These are phyloP conservation scores for Rhinogobius similis DNA, from an alignment of 2,113 vertebrate genomes.

Conservation along the genomic window DNA sequence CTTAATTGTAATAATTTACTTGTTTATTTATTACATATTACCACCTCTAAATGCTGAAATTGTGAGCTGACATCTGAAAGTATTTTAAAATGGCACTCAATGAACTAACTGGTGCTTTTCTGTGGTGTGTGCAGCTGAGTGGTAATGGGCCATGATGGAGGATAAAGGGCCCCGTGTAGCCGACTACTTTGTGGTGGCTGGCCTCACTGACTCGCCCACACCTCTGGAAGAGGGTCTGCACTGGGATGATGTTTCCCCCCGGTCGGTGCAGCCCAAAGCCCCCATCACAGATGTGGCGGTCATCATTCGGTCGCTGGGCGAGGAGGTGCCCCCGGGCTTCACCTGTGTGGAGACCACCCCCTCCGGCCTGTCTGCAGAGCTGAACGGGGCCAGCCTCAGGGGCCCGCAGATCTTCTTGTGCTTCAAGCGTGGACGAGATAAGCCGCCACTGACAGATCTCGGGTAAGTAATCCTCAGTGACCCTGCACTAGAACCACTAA, in stretches of 20 bases:
- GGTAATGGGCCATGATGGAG: slow-evolving; percentile 97
- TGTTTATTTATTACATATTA: too few relatives aligned
- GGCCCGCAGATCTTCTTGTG: slow-evolving; percentile 95
- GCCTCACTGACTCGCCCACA: slow-evolving; percentile 90
- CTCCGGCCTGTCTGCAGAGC: slow-evolving; percentile 92
- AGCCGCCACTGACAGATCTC: slow-evolving; percentile 95
- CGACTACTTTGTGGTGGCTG: slow-evolving; percentile 98
- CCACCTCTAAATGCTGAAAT: too few relatives aligned
- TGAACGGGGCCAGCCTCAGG: slow-evolving; percentile 93
- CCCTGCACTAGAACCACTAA: slow-evolving; percentile 61
- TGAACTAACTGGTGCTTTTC: neutral
- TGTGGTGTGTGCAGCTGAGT: slow-evolving; percentile 60
- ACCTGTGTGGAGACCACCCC: slow-evolving; percentile 91
- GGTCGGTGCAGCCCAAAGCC: slow-evolving; percentile 87
- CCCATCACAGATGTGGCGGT: slow-evolving; percentile 96
- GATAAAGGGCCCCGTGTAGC: slow-evolving; percentile 97
- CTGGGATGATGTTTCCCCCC: slow-evolving; percentile 89
- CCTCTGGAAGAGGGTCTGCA: slow-evolving; percentile 95
- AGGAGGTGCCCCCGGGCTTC: slow-evolving; percentile 91
- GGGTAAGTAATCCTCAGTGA: slow-evolving; percentile 83
- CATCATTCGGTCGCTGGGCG: slow-evolving; percentile 92
- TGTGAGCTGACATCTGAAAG: too few relatives aligned
- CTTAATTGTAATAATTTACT: too few relatives aligned
- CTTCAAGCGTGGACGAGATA: slow-evolving; percentile 94
- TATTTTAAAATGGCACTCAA: too few relatives aligned